Percentiles rank a stretch among this genome's conserved stretches.
Evolutionary conservation across 1,140 invertebrate species (phyloP).

Genomic region (Caerostris extrusa): DNA sequence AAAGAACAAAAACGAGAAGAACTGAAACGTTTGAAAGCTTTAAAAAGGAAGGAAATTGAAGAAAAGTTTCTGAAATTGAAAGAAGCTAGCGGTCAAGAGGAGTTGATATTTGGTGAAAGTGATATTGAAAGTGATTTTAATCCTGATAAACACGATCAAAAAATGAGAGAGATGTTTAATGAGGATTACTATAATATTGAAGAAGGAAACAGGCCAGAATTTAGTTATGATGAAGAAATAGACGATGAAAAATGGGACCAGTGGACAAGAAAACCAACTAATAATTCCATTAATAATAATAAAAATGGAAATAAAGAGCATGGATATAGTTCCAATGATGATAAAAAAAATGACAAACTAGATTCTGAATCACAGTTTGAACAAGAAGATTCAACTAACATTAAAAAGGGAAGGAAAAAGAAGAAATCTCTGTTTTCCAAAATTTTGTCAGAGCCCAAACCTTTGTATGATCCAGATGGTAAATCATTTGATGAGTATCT

Average conservation of each 20-base stretch:
- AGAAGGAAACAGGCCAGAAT: conserved; percentile 89
- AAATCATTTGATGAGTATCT: conserved; percentile 91
- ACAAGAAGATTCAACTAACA: conserved; percentile 84
- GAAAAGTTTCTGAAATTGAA: conserved; percentile 93
- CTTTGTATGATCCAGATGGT: conserved; percentile 88
- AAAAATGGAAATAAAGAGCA: conserved; percentile 78
- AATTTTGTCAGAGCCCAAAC: conserved; percentile 87
- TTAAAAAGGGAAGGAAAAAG: conserved; percentile 82
- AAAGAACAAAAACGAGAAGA: conserved; percentile 92
- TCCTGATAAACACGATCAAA: conserved; percentile 91
- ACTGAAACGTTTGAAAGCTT: conserved; percentile 90
- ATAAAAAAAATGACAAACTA: not conserved
- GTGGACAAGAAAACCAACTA: conserved; percentile 82
- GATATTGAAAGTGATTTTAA: conserved; percentile 92
- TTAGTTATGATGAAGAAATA: conserved; percentile 89
- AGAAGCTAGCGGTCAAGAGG: conserved; percentile 91
- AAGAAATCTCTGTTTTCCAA: conserved; percentile 87
- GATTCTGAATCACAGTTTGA: conserved; percentile 81
- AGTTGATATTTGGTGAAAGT: conserved; percentile 83
- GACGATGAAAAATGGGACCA: conserved; percentile 87
- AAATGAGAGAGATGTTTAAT: conserved; percentile 93
- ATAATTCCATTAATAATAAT: conserved; percentile 80
- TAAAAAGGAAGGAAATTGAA: conserved; percentile 95
- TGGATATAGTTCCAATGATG: conserved; percentile 13
- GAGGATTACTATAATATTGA: conserved; percentile 91